phyloP scores from a whole-genome alignment of 2,888 invertebrate genomes.

The Lasioglossum pauxillum region DNA sequence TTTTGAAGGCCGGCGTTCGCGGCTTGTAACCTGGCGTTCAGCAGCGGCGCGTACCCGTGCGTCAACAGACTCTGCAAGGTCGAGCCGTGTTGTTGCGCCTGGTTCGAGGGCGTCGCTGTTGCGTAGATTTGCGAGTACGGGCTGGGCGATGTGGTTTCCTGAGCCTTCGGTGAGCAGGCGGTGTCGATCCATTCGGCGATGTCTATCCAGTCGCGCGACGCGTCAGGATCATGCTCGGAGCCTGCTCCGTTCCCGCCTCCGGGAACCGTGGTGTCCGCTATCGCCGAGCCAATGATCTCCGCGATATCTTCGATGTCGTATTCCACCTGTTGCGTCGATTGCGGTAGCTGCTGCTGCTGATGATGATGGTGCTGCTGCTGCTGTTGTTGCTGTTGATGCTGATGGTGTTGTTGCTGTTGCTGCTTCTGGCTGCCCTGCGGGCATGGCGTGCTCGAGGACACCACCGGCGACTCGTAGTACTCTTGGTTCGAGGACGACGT shows the following conservation, averaged over 20 bases:
- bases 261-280: conserved; percentile 95
- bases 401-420: conserved; percentile 87
- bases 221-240: conserved; percentile 89
- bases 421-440: conserved; percentile 79
- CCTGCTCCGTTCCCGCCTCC: conserved; percentile 85
- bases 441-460: conserved; percentile 85
- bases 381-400: conserved; percentile 67
- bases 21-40: conserved; percentile 92
- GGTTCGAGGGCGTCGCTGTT: conserved; percentile 78
- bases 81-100: conserved; percentile 87
- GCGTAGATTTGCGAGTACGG: conserved; percentile 85
- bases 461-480: conserved; percentile 83
- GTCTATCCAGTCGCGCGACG: conserved; percentile 95
- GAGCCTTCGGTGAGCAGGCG: conserved; percentile 89
- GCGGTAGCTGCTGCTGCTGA: conserved; percentile 86
- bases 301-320: conserved; percentile 94
- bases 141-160: conserved; percentile 85
- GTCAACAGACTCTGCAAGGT: conserved; percentile 92
- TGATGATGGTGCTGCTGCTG: conserved; percentile 70
- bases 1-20: conserved; percentile 86
- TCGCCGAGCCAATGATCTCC: conserved; percentile 94
- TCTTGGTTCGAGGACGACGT: conserved; percentile 82
- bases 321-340: conserved; percentile 84
- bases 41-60: conserved; percentile 92
- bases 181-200: conserved; percentile 94